A percentile compares a stretch with the other conserved stretches of the same genome.
Conservation (phyloP, 1,140 invertebrate genomes). For the Bombus superbus region DNA sequence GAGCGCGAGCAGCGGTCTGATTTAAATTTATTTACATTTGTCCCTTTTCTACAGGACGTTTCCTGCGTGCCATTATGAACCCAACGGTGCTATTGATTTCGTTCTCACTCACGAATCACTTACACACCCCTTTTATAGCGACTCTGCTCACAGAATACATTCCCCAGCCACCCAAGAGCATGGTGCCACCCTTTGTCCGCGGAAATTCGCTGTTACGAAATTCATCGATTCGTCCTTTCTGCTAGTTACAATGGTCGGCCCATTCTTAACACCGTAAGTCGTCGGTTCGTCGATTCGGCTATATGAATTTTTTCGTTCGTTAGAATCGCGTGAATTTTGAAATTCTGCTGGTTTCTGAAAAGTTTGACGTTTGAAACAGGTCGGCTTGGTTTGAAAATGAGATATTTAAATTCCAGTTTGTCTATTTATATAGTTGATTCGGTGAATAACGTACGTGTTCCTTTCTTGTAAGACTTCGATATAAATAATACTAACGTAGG, state of each 20-base stretch:
- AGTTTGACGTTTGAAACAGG: no score
- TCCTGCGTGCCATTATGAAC: slow-evolving; percentile 66
- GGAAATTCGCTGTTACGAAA: slow-evolving; percentile 71
- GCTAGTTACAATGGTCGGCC: slow-evolving; percentile 16
- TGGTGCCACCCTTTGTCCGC: slow-evolving; percentile 58
- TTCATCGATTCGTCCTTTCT: slow-evolving; percentile 67
- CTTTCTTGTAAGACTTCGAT: no score
- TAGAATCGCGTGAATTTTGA: no score
- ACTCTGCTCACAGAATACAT: slow-evolving; percentile 45
- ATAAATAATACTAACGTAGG: no score
- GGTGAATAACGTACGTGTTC: no score
- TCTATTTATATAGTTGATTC: no score
- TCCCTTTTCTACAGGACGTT: slow-evolving; percentile 69
- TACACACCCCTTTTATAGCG: slow-evolving; percentile 50
- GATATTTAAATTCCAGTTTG: no score
- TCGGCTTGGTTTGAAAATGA: no score
- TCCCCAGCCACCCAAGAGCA: slow-evolving; percentile 37
- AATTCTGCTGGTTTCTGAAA: no score
- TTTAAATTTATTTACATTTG: slow-evolving; percentile 76
- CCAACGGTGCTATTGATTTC: slow-evolving; percentile 71
- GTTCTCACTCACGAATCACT: slow-evolving; percentile 68
- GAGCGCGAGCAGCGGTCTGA: slow-evolving; percentile 46
- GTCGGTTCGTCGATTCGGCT: background rate
- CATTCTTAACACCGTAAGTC: background rate
- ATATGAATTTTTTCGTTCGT: background rate